These are phyloP conservation scores for Bilobella aurantiaca DNA, from an alignment of 1,140 invertebrate species.

Conservation along the genomic window DNA sequence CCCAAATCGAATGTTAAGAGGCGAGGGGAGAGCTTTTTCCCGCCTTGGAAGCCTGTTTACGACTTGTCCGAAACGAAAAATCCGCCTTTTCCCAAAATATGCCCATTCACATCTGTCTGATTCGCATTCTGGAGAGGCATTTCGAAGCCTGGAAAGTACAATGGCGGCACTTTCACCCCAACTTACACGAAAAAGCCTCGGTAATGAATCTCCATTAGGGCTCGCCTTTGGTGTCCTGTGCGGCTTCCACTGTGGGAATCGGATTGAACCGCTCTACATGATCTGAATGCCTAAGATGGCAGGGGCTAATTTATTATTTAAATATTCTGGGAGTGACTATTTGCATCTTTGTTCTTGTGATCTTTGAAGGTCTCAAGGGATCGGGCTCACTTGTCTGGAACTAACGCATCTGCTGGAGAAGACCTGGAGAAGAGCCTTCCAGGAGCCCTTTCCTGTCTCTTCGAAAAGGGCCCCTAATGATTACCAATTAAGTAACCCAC, in stretches of 20 bases:
- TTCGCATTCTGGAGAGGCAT: too few species aligned
- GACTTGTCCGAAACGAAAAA: background rate
- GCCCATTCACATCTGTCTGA: background rate
- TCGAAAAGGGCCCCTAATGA: background rate
- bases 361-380: background rate
- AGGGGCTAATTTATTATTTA: slow-evolving; percentile 9
- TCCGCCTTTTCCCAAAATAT: background rate
- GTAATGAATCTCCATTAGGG: slow-evolving; percentile 3
- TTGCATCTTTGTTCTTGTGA: slow-evolving; percentile 6
- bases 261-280: background rate
- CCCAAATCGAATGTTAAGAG: slow-evolving; percentile 7
- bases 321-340: background rate
- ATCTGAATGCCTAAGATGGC: background rate
- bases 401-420: background rate
- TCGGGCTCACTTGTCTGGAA: background rate
- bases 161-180: too few species aligned
- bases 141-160: too few species aligned
- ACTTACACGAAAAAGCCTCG: too few species aligned
- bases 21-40: too few species aligned
- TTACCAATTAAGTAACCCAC: slow-evolving; percentile 8
- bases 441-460: too few species aligned
- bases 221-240: background rate
- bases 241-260: background rate
- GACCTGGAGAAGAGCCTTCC: too few species aligned
- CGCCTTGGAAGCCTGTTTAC: too few species aligned